Conservation (phyloP, 2,888 invertebrate genomes). For the Nysson spinosus region DNA sequence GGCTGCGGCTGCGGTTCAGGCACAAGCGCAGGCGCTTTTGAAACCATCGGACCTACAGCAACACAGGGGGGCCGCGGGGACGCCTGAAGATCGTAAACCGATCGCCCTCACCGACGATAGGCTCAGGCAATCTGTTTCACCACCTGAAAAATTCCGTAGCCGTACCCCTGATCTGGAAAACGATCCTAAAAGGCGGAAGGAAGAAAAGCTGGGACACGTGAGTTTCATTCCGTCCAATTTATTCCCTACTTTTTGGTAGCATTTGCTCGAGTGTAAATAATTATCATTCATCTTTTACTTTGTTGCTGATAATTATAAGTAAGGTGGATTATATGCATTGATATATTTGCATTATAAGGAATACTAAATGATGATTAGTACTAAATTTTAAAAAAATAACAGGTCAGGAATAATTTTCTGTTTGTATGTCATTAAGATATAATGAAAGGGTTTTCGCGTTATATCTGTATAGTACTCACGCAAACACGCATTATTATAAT, state of each 20-base stretch:
- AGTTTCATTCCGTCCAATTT: constrained; percentile 77
- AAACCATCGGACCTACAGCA: constrained; percentile 79
- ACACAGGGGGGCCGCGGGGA: constrained; percentile 76
- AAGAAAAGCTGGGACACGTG: constrained; percentile 91
- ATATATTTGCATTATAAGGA: no score
- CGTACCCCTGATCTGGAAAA: constrained; percentile 87
- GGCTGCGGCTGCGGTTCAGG: constrained; percentile 78
- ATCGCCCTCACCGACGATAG: constrained; percentile 79
- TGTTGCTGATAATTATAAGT: no score
- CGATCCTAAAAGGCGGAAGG: constrained; percentile 88
- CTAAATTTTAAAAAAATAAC: no score
- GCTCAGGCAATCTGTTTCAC: constrained; percentile 86
- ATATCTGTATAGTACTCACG: no score
- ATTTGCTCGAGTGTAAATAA: constrained; percentile 21
- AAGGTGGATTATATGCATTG: no score
- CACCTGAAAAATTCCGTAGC: constrained; percentile 89
- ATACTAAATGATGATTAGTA: no score
- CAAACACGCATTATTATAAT: no score
- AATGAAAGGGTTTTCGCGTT: no score
- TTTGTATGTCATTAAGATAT: no score
- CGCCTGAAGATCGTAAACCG: constrained; percentile 81
- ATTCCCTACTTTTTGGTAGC: constrained; percentile 9
- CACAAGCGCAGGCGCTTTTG: constrained; percentile 68
- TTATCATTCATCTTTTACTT: constrained; percentile 45
- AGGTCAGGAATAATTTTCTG: no score